Conservation (phyloP, 2,888 invertebrate genomes). For the Eumerus sabulonum region DNA sequence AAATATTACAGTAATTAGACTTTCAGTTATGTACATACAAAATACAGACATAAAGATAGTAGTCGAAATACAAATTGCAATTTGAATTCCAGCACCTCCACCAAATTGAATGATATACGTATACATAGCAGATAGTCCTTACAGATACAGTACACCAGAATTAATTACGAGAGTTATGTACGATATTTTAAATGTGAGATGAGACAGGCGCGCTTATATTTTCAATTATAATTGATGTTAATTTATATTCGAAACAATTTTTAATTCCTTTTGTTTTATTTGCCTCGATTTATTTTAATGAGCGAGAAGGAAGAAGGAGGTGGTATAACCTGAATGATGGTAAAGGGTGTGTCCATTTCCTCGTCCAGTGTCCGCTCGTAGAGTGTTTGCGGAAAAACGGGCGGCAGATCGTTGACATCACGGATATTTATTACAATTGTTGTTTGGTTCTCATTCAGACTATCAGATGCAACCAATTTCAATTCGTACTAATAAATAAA, state of each 20-base stretch:
- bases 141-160: slow-evolving; percentile 27
- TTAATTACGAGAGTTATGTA: slow-evolving; percentile 58
- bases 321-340: slow-evolving; percentile 86
- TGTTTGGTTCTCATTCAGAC: slow-evolving; percentile 93
- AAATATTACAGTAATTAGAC: slow-evolving; percentile 49
- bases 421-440: slow-evolving; percentile 89
- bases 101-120: not conserved
- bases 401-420: slow-evolving; percentile 94
- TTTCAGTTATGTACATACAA: slow-evolving; percentile 10
- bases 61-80: slow-evolving; percentile 40
- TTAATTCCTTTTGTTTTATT: slow-evolving; percentile 14
- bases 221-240: slow-evolving; percentile 58
- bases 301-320: not conserved
- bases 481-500: slow-evolving; percentile 85
- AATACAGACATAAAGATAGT: slow-evolving; percentile 28
- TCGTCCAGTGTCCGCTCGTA: slow-evolving; percentile 88
- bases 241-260: slow-evolving; percentile 31
- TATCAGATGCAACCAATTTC: slow-evolving; percentile 93
- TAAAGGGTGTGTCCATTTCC: slow-evolving; percentile 86
- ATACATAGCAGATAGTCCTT: not conserved
- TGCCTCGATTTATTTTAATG: not conserved
- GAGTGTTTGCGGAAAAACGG: slow-evolving; percentile 85
- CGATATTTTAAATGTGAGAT: slow-evolving; percentile 31
- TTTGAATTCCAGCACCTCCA: slow-evolving; percentile 17
- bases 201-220: slow-evolving; percentile 49